These are phyloP conservation scores for Brenthis daphne DNA, from an alignment of 2,888 invertebrate species.

Conservation along the genomic window DNA sequence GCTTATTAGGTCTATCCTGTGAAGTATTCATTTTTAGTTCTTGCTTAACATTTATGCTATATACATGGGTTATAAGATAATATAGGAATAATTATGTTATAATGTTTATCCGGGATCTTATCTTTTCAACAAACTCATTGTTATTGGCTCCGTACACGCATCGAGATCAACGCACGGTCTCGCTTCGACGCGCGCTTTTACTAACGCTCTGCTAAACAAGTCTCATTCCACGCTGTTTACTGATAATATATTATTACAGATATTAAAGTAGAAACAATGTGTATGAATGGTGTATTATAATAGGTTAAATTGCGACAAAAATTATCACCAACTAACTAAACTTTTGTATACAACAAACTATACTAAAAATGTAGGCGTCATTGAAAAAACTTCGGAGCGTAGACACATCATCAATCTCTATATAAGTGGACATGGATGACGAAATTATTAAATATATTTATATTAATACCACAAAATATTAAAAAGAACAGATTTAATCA, in stretches of 20 bases:
- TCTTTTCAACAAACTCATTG: conserved; percentile 17
- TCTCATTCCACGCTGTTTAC: conserved; percentile 44
- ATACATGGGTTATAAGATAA: not conserved
- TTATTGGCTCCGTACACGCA: conserved; percentile 30
- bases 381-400: too few relatives aligned
- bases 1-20: too few relatives aligned
- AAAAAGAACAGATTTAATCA: too few relatives aligned
- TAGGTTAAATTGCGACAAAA: not conserved
- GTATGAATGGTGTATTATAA: not conserved
- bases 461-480: too few relatives aligned
- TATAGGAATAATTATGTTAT: conserved; percentile 2
- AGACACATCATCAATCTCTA: too few relatives aligned
- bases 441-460: too few relatives aligned
- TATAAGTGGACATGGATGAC: too few relatives aligned
- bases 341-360: too few relatives aligned
- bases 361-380: too few relatives aligned
- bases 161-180: conserved; percentile 59
- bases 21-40: not conserved
- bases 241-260: conserved; percentile 14
- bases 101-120: conserved; percentile 20
- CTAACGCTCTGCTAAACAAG: conserved; percentile 65
- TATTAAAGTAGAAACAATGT: conserved; percentile 1
- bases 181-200: conserved; percentile 72
- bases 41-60: not conserved
- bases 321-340: not conserved